Percentiles rank a stretch among this genome's conserved stretches.
Conservation (phyloP, 2,888 invertebrate species). For the Conomelus anceps region DNA sequence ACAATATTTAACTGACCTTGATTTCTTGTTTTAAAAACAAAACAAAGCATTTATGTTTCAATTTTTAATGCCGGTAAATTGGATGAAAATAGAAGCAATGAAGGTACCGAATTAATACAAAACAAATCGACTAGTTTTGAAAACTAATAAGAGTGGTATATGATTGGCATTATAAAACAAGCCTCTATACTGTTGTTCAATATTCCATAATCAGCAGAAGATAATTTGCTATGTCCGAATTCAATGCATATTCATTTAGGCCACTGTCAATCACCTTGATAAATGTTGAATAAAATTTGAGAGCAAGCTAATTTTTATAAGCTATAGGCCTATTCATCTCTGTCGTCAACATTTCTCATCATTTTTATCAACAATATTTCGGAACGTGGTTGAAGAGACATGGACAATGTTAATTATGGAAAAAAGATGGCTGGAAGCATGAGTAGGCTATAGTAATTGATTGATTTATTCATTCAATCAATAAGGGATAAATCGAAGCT, state of each 20-base stretch:
- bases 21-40: not conserved
- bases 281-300: not conserved
- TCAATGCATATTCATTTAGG: not conserved
- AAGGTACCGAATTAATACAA: not conserved
- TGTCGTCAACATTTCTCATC: too few relatives aligned
- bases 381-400: too few relatives aligned
- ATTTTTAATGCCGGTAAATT: too few relatives aligned
- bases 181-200: not conserved
- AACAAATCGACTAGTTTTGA: not conserved
- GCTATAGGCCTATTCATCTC: too few relatives aligned
- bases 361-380: too few relatives aligned
- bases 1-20: not conserved
- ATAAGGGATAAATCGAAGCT: too few relatives aligned
- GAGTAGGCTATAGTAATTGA: too few relatives aligned
- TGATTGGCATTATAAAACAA: not conserved
- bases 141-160: not conserved
- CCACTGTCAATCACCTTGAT: not conserved
- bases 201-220: not conserved
- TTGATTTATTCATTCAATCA: too few relatives aligned
- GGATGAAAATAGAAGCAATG: too few relatives aligned
- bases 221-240: not conserved
- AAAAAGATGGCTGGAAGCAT: too few relatives aligned
- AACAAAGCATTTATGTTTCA: not conserved
- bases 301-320: not conserved
- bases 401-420: too few relatives aligned